These are phyloP conservation scores for Megalops atlanticus DNA, from an alignment of 2,113 vertebrate genomes.

Conservation along the genomic window DNA sequence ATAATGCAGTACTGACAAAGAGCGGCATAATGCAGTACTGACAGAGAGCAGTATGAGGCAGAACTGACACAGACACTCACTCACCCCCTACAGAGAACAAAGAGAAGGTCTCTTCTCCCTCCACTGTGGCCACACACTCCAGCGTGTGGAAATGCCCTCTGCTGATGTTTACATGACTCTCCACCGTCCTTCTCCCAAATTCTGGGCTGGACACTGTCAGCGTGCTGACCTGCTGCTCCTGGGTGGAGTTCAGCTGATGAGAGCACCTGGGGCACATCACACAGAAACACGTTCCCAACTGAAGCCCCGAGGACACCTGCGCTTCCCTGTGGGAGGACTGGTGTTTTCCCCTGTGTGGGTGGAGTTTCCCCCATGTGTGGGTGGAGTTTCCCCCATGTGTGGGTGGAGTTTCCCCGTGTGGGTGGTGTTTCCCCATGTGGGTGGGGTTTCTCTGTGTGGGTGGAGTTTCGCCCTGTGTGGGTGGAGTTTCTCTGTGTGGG, in stretches of 20 bases:
- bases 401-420: no score
- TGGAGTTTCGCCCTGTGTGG: no score
- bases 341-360: no score
- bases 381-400: no score
- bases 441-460: no score
- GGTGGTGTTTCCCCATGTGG: no score
- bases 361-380: no score
- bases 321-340: no score
- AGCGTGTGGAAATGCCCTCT: constrained; percentile 79
- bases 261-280: constrained; percentile 70
- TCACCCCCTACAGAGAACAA: constrained; percentile 85
- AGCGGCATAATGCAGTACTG: not conserved
- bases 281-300: no score
- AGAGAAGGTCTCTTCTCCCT: constrained; percentile 80
- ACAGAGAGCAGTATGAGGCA: not conserved
- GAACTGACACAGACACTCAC: no score
- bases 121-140: constrained; percentile 89
- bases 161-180: constrained; percentile 85
- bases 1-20: not conserved
- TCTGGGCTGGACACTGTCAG: constrained; percentile 71
- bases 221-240: constrained; percentile 75
- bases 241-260: constrained; percentile 70
- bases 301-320: no score
- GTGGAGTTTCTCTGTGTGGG: no score
- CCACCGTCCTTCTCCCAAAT: constrained; percentile 84